Conservation (phyloP, 2,888 invertebrate species). For the Bellardia pandia region DNA sequence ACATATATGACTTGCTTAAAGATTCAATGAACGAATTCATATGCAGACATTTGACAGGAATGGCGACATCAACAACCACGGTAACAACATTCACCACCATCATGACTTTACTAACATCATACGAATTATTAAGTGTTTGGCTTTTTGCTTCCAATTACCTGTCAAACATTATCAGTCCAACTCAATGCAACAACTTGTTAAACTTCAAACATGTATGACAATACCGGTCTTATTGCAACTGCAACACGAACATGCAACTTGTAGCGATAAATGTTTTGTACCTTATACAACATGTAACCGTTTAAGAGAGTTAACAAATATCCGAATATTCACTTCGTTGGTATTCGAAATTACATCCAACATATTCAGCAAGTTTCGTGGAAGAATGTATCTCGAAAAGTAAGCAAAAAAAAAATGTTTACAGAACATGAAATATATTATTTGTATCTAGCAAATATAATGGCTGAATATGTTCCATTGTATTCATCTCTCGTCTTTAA, state of each 20-base stretch:
- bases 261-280: neutral
- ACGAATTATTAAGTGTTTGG: conserved; percentile 54
- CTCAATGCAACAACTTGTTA: conserved; percentile 16
- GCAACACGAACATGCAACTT: neutral
- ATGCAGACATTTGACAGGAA: conserved; percentile 48
- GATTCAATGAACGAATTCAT: conserved; percentile 55
- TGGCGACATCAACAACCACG: conserved; percentile 53
- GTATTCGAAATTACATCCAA: conserved; percentile 21
- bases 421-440: too few species aligned
- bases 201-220: conserved; percentile 1
- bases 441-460: too few species aligned
- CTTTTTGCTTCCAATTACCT: neutral
- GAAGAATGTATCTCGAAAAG: neutral
- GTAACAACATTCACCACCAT: conserved; percentile 37
- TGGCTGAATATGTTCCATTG: conserved; percentile 21
- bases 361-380: conserved; percentile 10
- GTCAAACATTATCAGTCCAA: neutral
- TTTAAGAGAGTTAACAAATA: neutral
- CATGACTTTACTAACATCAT: conserved; percentile 59
- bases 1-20: conserved; percentile 49
- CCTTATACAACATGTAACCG: conserved; percentile 1
- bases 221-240: neutral
- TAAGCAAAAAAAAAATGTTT: neutral
- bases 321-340: neutral
- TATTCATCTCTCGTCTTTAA: neutral